Evolutionary conservation across 1,140 invertebrate species (phyloP), one percentile per base, ranked within the genome.

Genomic region (Sycophila sp.): DNA sequence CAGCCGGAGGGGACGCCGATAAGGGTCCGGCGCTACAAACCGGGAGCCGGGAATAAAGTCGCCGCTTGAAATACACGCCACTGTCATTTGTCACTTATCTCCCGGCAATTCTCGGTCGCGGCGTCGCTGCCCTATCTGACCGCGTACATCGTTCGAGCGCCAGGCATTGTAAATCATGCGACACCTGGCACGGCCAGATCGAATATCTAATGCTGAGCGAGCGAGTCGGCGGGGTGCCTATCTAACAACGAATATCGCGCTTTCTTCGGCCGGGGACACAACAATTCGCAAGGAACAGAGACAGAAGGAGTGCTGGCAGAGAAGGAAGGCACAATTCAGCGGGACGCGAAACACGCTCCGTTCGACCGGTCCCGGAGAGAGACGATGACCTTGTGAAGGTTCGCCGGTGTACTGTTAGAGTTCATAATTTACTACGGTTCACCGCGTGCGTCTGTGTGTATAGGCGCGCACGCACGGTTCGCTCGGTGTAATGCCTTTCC

Each of bases 1-100:
- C n/a, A n/a, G n/a, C n/a, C n/a, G n/a, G n/a, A n/a, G n/a, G n/a
- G n/a, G n/a, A n/a, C n/a, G n/a, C n/a, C n/a, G n/a, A n/a, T n/a
- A n/a, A n/a, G n/a, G n/a, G n/a, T n/a, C n/a, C n/a, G n/a, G n/a
- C n/a, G n/a, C n/a, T n/a, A n/a, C n/a, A n/a, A 73, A 73, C 59
- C 69, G 60, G 10, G 40, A 17, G 40, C n/a, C n/a, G n/a, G 19
- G 42, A 47, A 47, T 47, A 22, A 47, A 47, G 42, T 47, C 42
- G 42, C 19, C 13, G 19, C 15, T 17, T 47, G 42, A 47, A 47
- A 47, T 75, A 64, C 68, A 38, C 66, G 71, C 73, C 49, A 66
- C 62, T 72, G 68, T 75, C 71, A 73, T 75, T 73, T 75, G 74
- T 75, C 71, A 75, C 66, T 40, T 72, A 62, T 72, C 19, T 47